phyloP scores from a whole-genome alignment of 1,140 invertebrate genomes.

The Drosophila sp. region DNA sequence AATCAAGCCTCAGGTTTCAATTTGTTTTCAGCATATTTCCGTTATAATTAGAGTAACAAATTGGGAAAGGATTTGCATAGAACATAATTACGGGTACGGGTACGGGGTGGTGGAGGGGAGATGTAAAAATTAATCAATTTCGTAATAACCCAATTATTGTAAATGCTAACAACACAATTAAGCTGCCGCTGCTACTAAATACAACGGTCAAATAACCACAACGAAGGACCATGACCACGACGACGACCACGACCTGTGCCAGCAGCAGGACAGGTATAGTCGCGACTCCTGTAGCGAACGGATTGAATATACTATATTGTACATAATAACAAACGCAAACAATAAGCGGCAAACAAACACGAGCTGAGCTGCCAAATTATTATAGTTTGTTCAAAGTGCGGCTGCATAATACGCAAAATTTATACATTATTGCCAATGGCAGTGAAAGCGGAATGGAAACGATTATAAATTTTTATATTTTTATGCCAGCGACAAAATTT shows the following conservation, averaged over 20 bases:
- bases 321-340: constrained; percentile 71
- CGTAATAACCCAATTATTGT: constrained; percentile 62
- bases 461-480: constrained; percentile 11
- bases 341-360: constrained; percentile 17
- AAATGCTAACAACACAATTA: constrained; percentile 58
- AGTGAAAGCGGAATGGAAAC: constrained; percentile 1
- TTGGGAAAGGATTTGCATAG: constrained; percentile 32
- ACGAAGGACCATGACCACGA: constrained; percentile 26
- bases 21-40: constrained; percentile 47
- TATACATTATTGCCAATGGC: neutral
- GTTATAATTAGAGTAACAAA: constrained; percentile 53
- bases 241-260: constrained; percentile 19
- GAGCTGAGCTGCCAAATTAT: constrained; percentile 59
- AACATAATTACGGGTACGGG: constrained; percentile 44
- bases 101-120: constrained; percentile 23
- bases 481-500: neutral
- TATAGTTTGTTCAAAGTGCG: constrained; percentile 38
- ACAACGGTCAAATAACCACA: constrained; percentile 35
- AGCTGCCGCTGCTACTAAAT: constrained; percentile 17
- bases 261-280: neutral
- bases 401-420: constrained; percentile 12
- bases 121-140: constrained; percentile 66
- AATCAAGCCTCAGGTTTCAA: neutral
- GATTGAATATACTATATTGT: constrained; percentile 54
- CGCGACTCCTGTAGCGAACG: neutral